Base-by-base conservation (phyloP, 1,140 invertebrate species). In the Goniozus legneri region DNA sequence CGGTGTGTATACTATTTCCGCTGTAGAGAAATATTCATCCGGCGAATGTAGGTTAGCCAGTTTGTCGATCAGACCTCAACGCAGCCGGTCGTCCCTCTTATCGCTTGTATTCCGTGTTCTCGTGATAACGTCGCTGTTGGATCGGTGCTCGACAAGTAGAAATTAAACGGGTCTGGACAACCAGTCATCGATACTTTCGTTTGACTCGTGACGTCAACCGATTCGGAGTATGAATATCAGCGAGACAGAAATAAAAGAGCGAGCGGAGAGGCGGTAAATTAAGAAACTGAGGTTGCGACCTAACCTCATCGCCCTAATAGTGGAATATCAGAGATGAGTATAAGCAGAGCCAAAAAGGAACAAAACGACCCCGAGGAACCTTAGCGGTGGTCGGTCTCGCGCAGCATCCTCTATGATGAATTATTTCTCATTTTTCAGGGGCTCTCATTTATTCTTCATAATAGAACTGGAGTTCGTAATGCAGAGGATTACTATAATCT, bases 381-480 rank as follows among this genome's bases (percentile, higher is more conserved):
- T n/a, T n/a, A n/a, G 62, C 56, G 56, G 55, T 44, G 45, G 54
- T 51, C 32, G 34, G 42, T 55, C 48, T 46, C 44, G 47, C 67
- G 58, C 64, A 62, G 63, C 72, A 69, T 75, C 69, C 67, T 62
- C 57, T 67, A 57, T 65, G 65, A 64, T 65, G 67, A 73, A 76
- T 73, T 73, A 69, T 64, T 72, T 65, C 61, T 51, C 52, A 60
- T 60, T 50, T 58, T 58, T 51, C 71, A 75, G 69, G 58, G 70
- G 65, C 54, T 65, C 71, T 72, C 69, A 72, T 46, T 30, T 21
- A 39, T 32, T 24, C 30, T n/a, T 30, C 15, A n/a, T n/a, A n/a
- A n/a, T n/a, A n/a, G n/a, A n/a, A n/a, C n/a, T n/a, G n/a, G n/a
- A n/a, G n/a, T n/a, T n/a, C n/a, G n/a, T n/a, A n/a, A n/a, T n/a